phyloP scores from a whole-genome alignment of 2,888 invertebrate species.

The Brachynemurus nebulosus region DNA sequence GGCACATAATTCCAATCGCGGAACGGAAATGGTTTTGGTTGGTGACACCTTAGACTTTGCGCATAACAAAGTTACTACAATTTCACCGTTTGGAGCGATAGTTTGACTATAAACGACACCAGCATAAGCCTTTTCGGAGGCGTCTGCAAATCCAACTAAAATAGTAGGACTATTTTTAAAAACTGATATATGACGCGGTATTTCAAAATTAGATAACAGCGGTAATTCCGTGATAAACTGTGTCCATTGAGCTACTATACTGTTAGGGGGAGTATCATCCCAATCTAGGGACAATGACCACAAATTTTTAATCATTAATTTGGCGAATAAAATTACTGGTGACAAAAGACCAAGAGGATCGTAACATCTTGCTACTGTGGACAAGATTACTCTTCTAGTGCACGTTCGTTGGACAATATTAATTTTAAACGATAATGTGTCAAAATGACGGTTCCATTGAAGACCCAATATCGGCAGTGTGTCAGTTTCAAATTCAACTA shows the following conservation, averaged over 20 bases:
- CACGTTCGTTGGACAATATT: too few species aligned
- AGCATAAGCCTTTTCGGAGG: slow-evolving; percentile 11
- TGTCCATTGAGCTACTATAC: slow-evolving; percentile 6
- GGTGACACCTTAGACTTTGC: slow-evolving; percentile 14
- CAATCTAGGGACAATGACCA: slow-evolving; percentile 11
- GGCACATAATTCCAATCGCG: slow-evolving; percentile 15
- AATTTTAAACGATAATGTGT: too few species aligned
- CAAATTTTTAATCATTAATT: slow-evolving; percentile 11
- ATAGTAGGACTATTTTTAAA: slow-evolving; percentile 7
- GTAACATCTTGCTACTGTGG: too few species aligned
- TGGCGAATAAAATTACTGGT: slow-evolving; percentile 7
- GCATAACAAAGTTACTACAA: slow-evolving; percentile 7
- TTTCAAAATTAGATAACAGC: slow-evolving; percentile 4
- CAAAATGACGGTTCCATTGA: background rate
- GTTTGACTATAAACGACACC: slow-evolving; percentile 14
- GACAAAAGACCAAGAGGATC: too few species aligned
- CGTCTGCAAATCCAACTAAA: slow-evolving; percentile 12
- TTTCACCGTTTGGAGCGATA: background rate
- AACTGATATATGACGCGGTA: slow-evolving; percentile 5
- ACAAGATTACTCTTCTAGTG: too few species aligned
- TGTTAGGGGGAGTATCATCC: slow-evolving; percentile 10
- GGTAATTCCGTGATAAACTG: slow-evolving; percentile 10
- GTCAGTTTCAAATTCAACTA: background rate
- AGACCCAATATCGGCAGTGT: background rate
- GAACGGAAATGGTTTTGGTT: slow-evolving; percentile 12